Base-by-base conservation (phyloP, 2,888 invertebrate genomes). In the Parthenolecanium corni region DNA sequence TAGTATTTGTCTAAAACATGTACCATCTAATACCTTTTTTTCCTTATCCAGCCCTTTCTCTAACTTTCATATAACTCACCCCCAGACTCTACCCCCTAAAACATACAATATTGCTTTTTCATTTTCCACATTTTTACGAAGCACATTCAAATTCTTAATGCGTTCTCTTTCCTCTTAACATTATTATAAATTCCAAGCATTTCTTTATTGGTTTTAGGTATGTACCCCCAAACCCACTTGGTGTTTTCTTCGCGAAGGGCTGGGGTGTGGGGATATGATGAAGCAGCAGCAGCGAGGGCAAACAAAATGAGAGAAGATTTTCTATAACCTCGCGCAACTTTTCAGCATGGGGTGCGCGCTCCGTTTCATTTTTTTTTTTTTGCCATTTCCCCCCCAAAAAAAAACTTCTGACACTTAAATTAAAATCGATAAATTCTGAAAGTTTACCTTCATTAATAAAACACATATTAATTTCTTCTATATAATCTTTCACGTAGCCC, bases 181-280 rank as follows among this genome's bases (percentile, higher is more conserved):
- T 58, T 58, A 58, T 58, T 58, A 58, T 58, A 58, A 58, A 58
- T 58, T 58, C 58, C 58, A 51, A 58, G 58, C 58, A 58, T 58
- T 58, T 58, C 58, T 58, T 58, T 58, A 58, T 58, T 58, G 58
- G 58, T 58, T 58, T 58, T 58, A 58, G 58, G 58, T 58, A 58
- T 58, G 47, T 47, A 38, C 47, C 47, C 23, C 38, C 25, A 56
- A 20, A 46, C n/a, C 49, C 21, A 20, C 31, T 31, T 31, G 4
- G 31, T 6, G 9, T 9, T 31, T 9, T 31, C 31, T 31, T 31
- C 31, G 31, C 46, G 23, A 31, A 18, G 49, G 23, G 49, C 5
- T 18, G 23, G 20, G 23, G 23, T 6, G 49, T 23, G 49, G 46
- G 46, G 14, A 46, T n/a, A 40, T 40, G n/a, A 9, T 31, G 31